A percentile compares a stretch with the other conserved stretches of the same genome.
Evolutionary conservation across 1,140 invertebrate species (phyloP).

Genomic region (Babylonia areolata): DNA sequence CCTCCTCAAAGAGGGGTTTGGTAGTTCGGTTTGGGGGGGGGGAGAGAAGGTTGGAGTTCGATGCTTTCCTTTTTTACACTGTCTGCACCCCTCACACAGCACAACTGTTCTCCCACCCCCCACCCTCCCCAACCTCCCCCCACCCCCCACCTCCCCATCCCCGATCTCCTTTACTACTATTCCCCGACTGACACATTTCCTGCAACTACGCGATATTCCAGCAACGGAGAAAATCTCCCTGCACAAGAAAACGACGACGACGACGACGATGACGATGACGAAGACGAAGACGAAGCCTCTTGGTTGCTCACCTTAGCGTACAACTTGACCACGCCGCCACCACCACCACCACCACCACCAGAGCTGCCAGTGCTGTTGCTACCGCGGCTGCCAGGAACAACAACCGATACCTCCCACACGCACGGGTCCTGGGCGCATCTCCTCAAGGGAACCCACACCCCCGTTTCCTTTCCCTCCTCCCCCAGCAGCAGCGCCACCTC

Average conservation of each 20-base stretch:
- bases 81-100: no score
- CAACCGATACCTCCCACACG: constrained; percentile 65
- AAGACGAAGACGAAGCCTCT: constrained; percentile 39
- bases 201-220: constrained; percentile 66
- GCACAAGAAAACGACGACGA: background rate
- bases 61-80: no score
- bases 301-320: constrained; percentile 66
- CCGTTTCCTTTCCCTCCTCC: background rate
- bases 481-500: constrained; percentile 68
- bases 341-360: no score
- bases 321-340: no score
- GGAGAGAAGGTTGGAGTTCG: no score
- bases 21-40: no score
- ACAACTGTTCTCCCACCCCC: background rate
- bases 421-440: constrained; percentile 53
- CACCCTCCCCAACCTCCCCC: background rate
- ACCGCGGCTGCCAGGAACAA: constrained; percentile 56
- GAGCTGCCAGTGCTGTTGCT: constrained; percentile 35
- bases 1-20: no score
- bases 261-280: background rate
- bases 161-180: no score
- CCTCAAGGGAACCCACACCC: constrained; percentile 54
- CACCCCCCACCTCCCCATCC: background rate
- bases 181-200: background rate
- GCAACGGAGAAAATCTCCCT: constrained; percentile 66